Base-by-base conservation (phyloP, 2,113 vertebrate species). In the Callionymus lyra region DNA sequence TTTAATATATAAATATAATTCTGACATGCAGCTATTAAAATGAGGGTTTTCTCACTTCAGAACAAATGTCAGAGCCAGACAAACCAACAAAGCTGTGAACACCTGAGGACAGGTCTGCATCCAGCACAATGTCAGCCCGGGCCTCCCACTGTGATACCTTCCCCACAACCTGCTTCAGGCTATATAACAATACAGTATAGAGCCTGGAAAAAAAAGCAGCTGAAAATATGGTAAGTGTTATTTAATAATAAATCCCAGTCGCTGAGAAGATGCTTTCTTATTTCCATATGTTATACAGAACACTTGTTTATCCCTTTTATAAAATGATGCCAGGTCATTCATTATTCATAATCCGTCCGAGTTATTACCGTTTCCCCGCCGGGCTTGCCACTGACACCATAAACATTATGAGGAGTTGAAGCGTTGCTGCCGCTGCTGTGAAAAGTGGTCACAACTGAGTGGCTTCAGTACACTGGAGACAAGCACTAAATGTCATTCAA, bases 11-110 rank as follows among this genome's bases (percentile, higher is more conserved):
- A n/a, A n/a, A n/a, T n/a, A n/a, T 27, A 27, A 8, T 27, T 27
- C 21, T 27, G 4, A 27, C 21, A 27, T 8, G 4, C 21, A 27
- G 8, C 21, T 27, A 8, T 27, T 8, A 27, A 27, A 5, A 92
- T 80, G 84, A 90, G 76, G 38, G 88, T 90, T 70, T 89, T 89
- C 77, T 93, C 89, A 31, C 88, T 89, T 68, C 90, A 92, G 1
- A 85, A 91, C 73, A 89, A n/a, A 90, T 56, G 89, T 85, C 65
- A 87, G 82, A 82, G 90, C 87, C 78, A 92, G 90, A 68, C 91
- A 91, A 44, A 93, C 88, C 69, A 89, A 91, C 91, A 93, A 31
- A 85, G 77, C 57, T 74, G 64, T 57, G 67, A 59, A 70, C 57
- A 78, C 67, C 40, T 70, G 37, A 59, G 70, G 69, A 77, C 59